Evolutionary conservation across 2,797 vertebrate genomes (phyloP), one percentile per base, ranked within the genome.

Genomic region (Cyprinella venusta): DNA sequence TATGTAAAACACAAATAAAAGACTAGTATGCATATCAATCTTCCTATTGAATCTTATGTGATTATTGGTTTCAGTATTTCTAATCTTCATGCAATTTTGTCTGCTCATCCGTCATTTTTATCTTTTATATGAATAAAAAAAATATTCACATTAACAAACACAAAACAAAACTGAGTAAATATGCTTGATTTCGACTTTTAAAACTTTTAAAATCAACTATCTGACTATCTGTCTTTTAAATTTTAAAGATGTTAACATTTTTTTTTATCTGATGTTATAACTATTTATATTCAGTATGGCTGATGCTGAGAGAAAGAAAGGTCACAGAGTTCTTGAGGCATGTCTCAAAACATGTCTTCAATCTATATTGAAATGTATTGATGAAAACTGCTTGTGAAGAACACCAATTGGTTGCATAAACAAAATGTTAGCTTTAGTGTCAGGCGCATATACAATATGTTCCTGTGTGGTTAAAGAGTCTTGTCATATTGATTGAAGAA

Each of bases 401-500:
- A 40, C 33, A 26, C 7, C 16, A 74, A 71, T n/a, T 80, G 80
- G 21, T 61, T 75, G 45, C 13, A 38, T 54, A 76, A 82, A 76
- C 81, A 82, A 82, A 68, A n/a, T 36, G 65, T 76, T 76, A 69
- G 81, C 63, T 76, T 74, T 38, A 79, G 38, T 67, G 76, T 67
- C 67, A 82, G 45, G 81, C 59, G 16, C 48, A 74, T 72, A 82
- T 68, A 68, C 61, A 82, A 72, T 72, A 52, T 69, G 80, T 33
- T 81, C 70, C 56, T 15, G 36, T 83, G 85, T 72, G 80, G 70
- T 69, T 65, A 72, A 72, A 56, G 16, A 74, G 68, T 78, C 71
- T 83, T 79, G 78, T 72, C 40, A 80, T 85, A 88, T 88, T 75
- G 87, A 88, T 83, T 86, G 71, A 30, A 48, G 79, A 88, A 83